Conservation (phyloP, 2,797 vertebrate species). For the Phyllotis vaccarum region DNA sequence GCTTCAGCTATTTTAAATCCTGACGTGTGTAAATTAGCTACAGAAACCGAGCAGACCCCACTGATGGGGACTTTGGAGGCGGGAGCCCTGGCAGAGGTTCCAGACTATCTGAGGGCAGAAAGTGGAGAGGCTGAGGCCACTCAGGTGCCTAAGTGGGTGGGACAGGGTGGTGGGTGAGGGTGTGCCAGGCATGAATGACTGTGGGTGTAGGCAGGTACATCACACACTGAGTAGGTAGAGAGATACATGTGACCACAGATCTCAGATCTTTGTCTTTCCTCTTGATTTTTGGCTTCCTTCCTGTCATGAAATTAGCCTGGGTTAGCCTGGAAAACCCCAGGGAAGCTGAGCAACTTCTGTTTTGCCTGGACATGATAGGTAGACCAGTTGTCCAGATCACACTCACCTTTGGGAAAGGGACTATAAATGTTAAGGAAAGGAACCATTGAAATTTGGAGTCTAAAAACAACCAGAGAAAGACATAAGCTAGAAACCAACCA, state of each 20-base stretch:
- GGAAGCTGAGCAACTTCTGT: not conserved
- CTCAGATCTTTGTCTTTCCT: not conserved
- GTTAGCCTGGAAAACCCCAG: not conserved
- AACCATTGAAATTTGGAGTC: not conserved
- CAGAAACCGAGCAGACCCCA: constrained; percentile 82
- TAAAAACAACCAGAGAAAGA: not conserved
- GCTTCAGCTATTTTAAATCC: constrained; percentile 90
- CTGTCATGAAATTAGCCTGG: not conserved
- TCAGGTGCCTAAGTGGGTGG: not conserved
- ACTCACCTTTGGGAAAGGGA: not conserved
- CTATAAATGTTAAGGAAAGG: not conserved
- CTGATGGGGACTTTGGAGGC: constrained; percentile 67
- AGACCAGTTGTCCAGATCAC: not conserved
- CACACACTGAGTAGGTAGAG: not conserved
- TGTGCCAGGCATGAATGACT: not conserved
- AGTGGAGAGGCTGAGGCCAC: not conserved
- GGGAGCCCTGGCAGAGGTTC: constrained; percentile 30
- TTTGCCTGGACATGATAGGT: not conserved
- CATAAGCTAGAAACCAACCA: not conserved
- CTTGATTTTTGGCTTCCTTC: constrained; percentile 58
- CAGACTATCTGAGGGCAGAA: constrained; percentile 8
- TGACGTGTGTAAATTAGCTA: constrained; percentile 91
- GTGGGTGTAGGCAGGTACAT: not conserved
- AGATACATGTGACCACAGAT: not conserved
- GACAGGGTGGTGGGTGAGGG: not conserved